Percentiles rank a stretch among this genome's conserved stretches.
Conservation (phyloP, 2,797 vertebrate genomes). For the Epinephelus coioides region DNA sequence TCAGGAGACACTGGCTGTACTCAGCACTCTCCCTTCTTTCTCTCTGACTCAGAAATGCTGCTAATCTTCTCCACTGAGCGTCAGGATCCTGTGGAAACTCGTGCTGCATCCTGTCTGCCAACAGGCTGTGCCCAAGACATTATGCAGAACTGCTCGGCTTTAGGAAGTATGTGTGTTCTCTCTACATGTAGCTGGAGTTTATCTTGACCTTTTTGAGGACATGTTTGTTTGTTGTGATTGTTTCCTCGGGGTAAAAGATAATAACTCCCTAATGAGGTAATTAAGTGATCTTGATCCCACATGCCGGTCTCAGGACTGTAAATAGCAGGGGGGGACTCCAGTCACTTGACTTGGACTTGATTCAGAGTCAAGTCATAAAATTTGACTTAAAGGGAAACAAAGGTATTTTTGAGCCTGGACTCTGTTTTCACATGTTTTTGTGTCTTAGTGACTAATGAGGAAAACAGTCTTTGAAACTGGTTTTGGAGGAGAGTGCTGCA, state of each 20-base stretch:
- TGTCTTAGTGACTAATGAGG: no score
- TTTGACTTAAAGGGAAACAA: no score
- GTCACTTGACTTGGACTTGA: no score
- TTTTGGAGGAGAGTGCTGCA: no score
- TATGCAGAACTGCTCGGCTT: conserved; percentile 17
- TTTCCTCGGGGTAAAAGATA: conserved; percentile 10
- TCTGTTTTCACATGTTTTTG: no score
- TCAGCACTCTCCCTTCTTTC: conserved; percentile 13
- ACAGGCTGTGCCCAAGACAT: conserved; percentile 15
- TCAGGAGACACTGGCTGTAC: conserved; percentile 26
- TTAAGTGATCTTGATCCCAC: conserved; percentile 12
- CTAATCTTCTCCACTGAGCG: conserved; percentile 46
- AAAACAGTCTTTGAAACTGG: no score
- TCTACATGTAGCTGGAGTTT: background rate
- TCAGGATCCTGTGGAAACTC: conserved; percentile 41
- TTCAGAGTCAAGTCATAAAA: no score
- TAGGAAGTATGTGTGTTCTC: conserved; percentile 13
- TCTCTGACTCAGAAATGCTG: conserved; percentile 35
- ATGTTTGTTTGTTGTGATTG: no score
- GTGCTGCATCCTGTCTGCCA: conserved; percentile 26
- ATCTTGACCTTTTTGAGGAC: conserved; percentile 25
- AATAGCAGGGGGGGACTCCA: background rate
- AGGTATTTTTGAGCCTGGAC: no score
- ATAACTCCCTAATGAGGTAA: conserved; percentile 9
- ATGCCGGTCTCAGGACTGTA: conserved; percentile 10